Conservation (phyloP, 2,888 invertebrate species). For the Andrena bicolor region DNA sequence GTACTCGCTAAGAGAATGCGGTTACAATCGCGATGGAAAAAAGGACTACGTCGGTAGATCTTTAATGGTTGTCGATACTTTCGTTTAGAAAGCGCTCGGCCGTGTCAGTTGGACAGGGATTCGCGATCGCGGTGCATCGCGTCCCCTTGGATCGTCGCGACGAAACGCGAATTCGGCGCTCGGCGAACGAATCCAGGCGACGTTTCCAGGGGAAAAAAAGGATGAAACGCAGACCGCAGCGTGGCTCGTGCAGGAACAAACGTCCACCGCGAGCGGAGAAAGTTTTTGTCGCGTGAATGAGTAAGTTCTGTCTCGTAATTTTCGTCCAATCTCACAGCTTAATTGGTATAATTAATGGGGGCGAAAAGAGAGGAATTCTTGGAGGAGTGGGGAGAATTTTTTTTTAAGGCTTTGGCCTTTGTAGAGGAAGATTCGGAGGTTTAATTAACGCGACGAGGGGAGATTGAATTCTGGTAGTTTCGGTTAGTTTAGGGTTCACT, state of each 20-base stretch:
- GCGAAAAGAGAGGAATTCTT: background rate
- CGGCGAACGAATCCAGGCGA: background rate
- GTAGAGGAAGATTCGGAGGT: no score
- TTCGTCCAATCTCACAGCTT: background rate
- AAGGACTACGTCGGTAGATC: slow-evolving; percentile 55
- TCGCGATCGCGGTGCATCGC: slow-evolving; percentile 49
- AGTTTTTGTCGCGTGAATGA: slow-evolving; percentile 53
- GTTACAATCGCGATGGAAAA: slow-evolving; percentile 61
- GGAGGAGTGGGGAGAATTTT: background rate
- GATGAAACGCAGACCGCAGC: background rate
- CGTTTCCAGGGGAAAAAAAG: background rate
- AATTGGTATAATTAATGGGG: background rate
- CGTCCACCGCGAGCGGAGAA: slow-evolving; percentile 28
- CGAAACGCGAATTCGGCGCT: background rate
- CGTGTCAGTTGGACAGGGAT: slow-evolving; percentile 59
- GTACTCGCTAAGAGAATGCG: slow-evolving; percentile 62
- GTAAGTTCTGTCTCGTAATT: slow-evolving; percentile 38
- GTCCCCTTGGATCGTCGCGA: background rate
- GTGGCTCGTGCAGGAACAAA: background rate
- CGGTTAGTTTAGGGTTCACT: background rate
- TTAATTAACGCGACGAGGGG: no score
- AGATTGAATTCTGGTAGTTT: background rate
- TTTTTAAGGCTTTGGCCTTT: no score
- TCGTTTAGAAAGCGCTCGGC: slow-evolving; percentile 69
- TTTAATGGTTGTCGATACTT: slow-evolving; percentile 70